These are phyloP conservation scores for Melieria omissa DNA, from an alignment of 2,888 invertebrate species.

Conservation along the genomic window DNA sequence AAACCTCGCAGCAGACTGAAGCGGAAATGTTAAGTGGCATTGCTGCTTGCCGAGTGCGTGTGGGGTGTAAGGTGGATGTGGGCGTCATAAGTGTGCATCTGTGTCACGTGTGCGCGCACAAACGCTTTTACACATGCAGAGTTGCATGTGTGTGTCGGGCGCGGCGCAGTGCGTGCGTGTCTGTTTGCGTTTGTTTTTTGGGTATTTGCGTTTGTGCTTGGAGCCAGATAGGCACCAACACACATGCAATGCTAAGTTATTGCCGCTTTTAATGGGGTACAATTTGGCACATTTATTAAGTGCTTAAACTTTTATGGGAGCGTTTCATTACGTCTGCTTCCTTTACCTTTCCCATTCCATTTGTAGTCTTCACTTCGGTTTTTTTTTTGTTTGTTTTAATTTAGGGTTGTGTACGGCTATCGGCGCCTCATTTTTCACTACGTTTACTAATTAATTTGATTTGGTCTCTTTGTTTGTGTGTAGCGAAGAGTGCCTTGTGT, in stretches of 20 bases:
- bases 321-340: not conserved
- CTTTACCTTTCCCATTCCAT: constrained; percentile 15
- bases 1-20: constrained; percentile 4
- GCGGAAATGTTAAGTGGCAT: constrained; percentile 27
- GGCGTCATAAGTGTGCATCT: constrained; percentile 16
- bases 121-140: not conserved
- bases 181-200: not conserved
- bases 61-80: not conserved
- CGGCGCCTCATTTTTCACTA: constrained; percentile 3
- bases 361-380: not conserved
- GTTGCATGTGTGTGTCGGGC: not conserved
- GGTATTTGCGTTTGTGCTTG: not conserved
- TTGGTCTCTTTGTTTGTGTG: constrained; percentile 1
- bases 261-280: constrained; percentile 31
- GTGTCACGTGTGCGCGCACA: constrained; percentile 8
- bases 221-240: not conserved
- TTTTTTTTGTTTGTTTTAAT: constrained; percentile 1
- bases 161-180: not conserved
- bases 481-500: no score
- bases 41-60: not conserved
- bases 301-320: constrained; percentile 32
- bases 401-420: no score
- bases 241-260: constrained; percentile 19
- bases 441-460: constrained; percentile 35
- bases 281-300: constrained; percentile 34